Base-by-base conservation (phyloP, 1,140 invertebrate species). In the Sarcophaga bullata region DNA sequence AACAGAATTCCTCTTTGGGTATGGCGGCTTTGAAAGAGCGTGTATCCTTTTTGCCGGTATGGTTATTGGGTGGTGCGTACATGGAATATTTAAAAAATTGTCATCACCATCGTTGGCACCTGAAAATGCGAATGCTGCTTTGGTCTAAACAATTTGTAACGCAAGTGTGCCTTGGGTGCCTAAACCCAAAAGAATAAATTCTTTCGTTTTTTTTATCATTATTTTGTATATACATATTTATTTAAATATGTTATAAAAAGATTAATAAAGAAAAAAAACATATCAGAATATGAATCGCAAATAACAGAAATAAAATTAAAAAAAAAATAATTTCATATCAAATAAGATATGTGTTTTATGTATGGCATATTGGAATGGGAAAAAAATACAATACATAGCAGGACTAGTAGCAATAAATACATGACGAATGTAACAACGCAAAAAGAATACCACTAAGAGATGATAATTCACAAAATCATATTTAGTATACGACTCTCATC, bases 51-150 rank as follows among this genome's bases (percentile, higher is more conserved):
- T 68, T 25, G 13, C 17, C n/a, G 9, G 73, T 37, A 5, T 19
- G 5, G 15, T 62, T 80, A 0, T 84, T 89, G 0, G 87, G 88
- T 3, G 89, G 88, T 84, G 85, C 88, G 0, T 88, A 88, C 73
- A 89, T 89, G 88, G 88, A 89, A 25, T 89, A 89, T 52, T 89
- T 89, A 62, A 89, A 89, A 78, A 89, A 89, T 81, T 89, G 88
- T 80, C 88, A 88, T 0, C 82, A 81, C 0, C 81, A 89, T 52
- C 88, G 87, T 47, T 89, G 88, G 88, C 85, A 0, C n/a, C 85
- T 0, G 82, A 85, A 6, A 89, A 62, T 81, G 82, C 84, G 8
- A 89, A 62, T 81, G 80, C 85, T 3, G 83, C 83, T 5, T 81
- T 89, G n/a, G 88, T n/a, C 88, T 11, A 89, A 89, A 48, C 83